Evolutionary conservation across 2,113 vertebrate species (phyloP).

Genomic region (Phrynosoma platyrhinos): DNA sequence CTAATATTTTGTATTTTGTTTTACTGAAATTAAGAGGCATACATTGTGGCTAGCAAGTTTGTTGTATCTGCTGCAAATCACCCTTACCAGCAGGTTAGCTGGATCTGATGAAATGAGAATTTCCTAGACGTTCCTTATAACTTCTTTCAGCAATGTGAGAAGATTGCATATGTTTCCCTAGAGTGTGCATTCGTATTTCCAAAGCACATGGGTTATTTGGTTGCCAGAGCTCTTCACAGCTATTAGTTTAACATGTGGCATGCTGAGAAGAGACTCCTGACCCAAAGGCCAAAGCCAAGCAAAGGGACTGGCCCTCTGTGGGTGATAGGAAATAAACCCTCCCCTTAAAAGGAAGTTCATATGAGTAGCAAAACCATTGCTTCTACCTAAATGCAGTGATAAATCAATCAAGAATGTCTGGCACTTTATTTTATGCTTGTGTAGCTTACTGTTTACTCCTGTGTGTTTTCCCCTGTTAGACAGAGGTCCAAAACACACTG

Average conservation of each 20-base stretch:
- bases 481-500: no score
- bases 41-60: background rate
- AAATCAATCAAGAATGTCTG: background rate
- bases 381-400: background rate
- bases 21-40: background rate
- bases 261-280: background rate
- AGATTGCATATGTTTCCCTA: background rate
- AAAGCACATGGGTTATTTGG: no score
- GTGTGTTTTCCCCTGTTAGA: background rate
- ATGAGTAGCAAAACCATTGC: background rate
- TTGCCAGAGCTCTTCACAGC: background rate
- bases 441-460: background rate
- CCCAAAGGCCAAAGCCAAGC: background rate
- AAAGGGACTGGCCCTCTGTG: background rate
- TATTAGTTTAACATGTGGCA: background rate
- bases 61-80: background rate
- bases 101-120: background rate
- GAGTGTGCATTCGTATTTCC: no score
- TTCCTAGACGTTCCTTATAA: background rate
- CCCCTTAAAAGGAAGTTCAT: background rate
- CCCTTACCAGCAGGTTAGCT: background rate
- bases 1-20: background rate
- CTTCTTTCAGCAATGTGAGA: background rate
- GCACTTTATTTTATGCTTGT: background rate
- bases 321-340: background rate